Evolutionary conservation across 2,797 vertebrate genomes (phyloP).

Genomic region (Steatocranus sp.): DNA sequence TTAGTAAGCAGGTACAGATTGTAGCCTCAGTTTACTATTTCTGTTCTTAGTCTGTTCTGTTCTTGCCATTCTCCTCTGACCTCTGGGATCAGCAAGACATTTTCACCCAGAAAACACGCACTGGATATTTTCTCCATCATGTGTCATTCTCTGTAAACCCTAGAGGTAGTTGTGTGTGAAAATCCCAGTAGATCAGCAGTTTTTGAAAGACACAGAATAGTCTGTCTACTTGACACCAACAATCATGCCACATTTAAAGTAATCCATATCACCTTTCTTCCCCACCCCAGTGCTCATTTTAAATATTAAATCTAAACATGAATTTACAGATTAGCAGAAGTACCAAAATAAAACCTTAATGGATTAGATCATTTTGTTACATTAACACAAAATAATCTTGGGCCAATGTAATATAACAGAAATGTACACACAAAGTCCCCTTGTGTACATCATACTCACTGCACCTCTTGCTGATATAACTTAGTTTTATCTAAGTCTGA

Average conservation of each 20-base stretch:
- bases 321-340: not conserved
- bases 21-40: not conserved
- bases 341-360: not conserved
- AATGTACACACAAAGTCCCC: not conserved
- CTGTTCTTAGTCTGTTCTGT: not conserved
- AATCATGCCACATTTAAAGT: not conserved
- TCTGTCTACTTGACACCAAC: not conserved
- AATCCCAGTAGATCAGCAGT: not conserved
- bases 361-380: not conserved
- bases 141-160: not conserved
- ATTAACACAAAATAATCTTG: not conserved
- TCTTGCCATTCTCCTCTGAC: not conserved
- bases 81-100: not conserved
- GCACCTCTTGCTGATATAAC: not conserved
- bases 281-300: not conserved
- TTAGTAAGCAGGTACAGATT: not conserved
- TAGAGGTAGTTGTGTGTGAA: not conserved
- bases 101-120: not conserved
- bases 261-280: not conserved
- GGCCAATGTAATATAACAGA: not conserved
- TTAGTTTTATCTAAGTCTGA: not conserved
- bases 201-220: not conserved
- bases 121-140: not conserved
- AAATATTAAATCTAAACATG: not conserved
- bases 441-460: not conserved